Evolutionary conservation across 1,140 invertebrate species (phyloP).

Genomic region (Homarus americanus): DNA sequence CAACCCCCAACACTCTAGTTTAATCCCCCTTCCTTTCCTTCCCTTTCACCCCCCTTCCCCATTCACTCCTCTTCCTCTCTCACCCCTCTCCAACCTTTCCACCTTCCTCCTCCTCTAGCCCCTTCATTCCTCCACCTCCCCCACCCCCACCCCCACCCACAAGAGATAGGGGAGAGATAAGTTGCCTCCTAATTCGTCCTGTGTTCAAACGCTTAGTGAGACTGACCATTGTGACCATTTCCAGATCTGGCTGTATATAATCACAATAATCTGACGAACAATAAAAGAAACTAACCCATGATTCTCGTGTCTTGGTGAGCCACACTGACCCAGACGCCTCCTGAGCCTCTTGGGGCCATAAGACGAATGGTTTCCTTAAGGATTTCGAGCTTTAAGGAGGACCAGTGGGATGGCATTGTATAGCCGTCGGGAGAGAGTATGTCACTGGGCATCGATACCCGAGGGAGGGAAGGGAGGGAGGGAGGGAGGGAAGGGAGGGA

Average conservation of each 20-base stretch:
- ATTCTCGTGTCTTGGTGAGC: neutral
- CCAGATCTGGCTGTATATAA: constrained; percentile 52
- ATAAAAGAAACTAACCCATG: constrained; percentile 65
- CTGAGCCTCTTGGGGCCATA: neutral
- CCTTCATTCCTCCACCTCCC: neutral
- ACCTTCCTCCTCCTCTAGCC: too few species aligned
- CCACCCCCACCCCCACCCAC: neutral
- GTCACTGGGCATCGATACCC: neutral
- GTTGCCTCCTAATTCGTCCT: constrained; percentile 46
- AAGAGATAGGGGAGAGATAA: constrained; percentile 28
- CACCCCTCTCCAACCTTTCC: neutral
- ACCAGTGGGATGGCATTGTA: neutral
- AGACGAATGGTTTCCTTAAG: too few species aligned
- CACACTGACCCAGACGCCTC: neutral
- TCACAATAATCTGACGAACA: constrained; percentile 56
- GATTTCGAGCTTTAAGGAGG: too few species aligned
- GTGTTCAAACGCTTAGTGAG: constrained; percentile 62
- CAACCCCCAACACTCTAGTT: too few species aligned
- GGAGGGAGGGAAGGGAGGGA: too few species aligned
- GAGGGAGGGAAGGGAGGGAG: neutral
- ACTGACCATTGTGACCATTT: constrained; percentile 58
- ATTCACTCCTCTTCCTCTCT: neutral
- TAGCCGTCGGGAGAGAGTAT: neutral
- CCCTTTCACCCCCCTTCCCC: neutral
- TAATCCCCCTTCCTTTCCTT: neutral